These are phyloP conservation scores for Drosophila fungiperda DNA, from an alignment of 2,888 invertebrate genomes.

Conservation along the genomic window DNA sequence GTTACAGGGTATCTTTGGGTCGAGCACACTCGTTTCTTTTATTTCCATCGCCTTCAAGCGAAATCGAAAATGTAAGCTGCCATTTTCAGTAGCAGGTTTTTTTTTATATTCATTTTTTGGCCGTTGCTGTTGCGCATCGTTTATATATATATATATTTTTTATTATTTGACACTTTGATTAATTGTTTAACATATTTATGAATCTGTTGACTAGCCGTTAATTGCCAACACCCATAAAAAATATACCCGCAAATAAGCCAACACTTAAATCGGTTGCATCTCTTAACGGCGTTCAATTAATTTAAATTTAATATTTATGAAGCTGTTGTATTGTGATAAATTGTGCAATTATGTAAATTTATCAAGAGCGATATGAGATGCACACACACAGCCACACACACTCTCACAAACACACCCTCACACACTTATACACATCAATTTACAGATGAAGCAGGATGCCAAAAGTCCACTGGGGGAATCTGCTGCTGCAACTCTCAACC, in stretches of 20 bases:
- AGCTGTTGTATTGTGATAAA: conserved; percentile 67
- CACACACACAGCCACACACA: conserved; percentile 19
- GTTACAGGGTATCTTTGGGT: not conserved
- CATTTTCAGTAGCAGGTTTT: conserved; percentile 43
- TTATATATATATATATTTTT: not conserved
- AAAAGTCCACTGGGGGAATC: conserved; percentile 16
- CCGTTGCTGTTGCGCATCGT: conserved; percentile 6
- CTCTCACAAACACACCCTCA: conserved; percentile 11
- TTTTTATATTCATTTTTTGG: not conserved
- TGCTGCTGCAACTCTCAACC: not conserved
- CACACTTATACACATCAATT: conserved; percentile 7
- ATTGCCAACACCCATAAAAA: conserved; percentile 36
- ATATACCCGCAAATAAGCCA: not conserved
- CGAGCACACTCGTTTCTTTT: not conserved
- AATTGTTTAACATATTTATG: conserved; percentile 61
- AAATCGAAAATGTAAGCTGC: conserved; percentile 64
- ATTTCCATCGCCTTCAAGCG: conserved; percentile 11
- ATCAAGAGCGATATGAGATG: conserved; percentile 17
- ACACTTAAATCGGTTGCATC: conserved; percentile 28
- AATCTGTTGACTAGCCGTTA: conserved; percentile 50
- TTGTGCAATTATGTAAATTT: conserved; percentile 66
- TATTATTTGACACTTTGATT: conserved; percentile 36
- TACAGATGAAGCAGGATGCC: conserved; percentile 44
- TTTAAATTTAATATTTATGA: conserved; percentile 75
- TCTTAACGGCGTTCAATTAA: conserved; percentile 65